Evolutionary conservation across 2,888 invertebrate species (phyloP), one percentile per base, ranked within the genome.

Genomic region (Nomada ruficornis): DNA sequence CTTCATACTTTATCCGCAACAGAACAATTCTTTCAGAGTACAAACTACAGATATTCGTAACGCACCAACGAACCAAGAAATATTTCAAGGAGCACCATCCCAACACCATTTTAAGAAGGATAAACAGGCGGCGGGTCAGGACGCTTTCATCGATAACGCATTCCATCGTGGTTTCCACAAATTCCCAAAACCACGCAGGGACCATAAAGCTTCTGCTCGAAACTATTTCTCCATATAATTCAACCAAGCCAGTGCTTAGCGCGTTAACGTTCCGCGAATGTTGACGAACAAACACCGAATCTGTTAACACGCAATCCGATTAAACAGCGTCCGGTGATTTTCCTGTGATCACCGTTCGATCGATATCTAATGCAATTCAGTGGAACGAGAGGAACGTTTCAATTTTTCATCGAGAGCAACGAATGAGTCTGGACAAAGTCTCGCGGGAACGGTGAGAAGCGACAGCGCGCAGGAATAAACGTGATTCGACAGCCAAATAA

Each of bases 401-500:
- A 10, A 54, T 20, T 54, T 67, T 29, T 52, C 65, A 50, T 47
- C 63, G 23, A 10, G 15, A 4, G 18, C 4, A 4, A 7, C 71
- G n/a, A 54, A 36, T 20, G 2, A n/a, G 52, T n/a, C 54, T 5
- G 4, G 36, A 62, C 47, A 5, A 85, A 80, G 69, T 64, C 13
- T 29, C 60, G 11, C 9, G n/a, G 23, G 42, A 44, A 0, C 67
- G 55, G 63, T 44, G 72, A 68, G 63, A 82, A 76, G 69, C 57
- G 68, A 70, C 85, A 85, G 88, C 89, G 78, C 83, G 62, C 29
- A 50, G 63, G 63, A 36, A 47, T 76, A 81, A 82, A 90, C 90
- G 88, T 89, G 89, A 88, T 79, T 11, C 23, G 88, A 47, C 81
- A 85, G 69, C 77, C 64, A 82, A 89, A 74, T 50, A 36, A 47